Evolutionary conservation across 2,797 vertebrate genomes (phyloP).

Genomic region (Helarctos malayanus): DNA sequence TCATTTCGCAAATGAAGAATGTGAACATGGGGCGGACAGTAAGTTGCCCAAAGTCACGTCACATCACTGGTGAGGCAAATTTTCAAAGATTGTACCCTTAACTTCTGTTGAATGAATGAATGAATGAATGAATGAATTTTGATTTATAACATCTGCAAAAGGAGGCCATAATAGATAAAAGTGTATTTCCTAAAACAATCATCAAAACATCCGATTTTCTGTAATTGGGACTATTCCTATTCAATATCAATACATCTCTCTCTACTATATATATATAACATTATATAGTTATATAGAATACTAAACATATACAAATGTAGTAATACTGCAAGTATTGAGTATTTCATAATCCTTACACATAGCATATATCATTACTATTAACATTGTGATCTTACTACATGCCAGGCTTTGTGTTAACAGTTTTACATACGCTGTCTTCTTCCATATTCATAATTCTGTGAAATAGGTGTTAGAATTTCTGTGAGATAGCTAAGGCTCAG

Average conservation of each 20-base stretch:
- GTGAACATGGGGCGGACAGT: background rate
- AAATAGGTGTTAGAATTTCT: background rate
- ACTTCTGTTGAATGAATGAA: background rate
- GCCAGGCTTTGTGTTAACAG: background rate
- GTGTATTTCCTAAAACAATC: background rate
- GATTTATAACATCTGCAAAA: background rate
- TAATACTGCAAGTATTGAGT: background rate
- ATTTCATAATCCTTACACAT: background rate
- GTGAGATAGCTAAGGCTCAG: background rate
- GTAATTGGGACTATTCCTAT: background rate
- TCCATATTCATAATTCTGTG: background rate
- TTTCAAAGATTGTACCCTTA: background rate
- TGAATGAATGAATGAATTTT: slow-evolving; percentile 30
- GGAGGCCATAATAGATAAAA: background rate
- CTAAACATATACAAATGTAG: background rate
- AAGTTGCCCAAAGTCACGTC: background rate
- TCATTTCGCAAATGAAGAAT: background rate
- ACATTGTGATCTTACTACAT: background rate
- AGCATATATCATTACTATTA: background rate
- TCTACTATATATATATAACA: background rate
- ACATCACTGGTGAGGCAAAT: background rate
- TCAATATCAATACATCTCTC: background rate
- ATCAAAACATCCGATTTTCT: background rate
- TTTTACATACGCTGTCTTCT: background rate
- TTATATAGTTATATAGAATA: background rate